Percentiles rank a stretch among this genome's conserved stretches.
These are phyloP conservation scores for Anthophora plumipes DNA, from an alignment of 2,888 invertebrate genomes.

Conservation along the genomic window DNA sequence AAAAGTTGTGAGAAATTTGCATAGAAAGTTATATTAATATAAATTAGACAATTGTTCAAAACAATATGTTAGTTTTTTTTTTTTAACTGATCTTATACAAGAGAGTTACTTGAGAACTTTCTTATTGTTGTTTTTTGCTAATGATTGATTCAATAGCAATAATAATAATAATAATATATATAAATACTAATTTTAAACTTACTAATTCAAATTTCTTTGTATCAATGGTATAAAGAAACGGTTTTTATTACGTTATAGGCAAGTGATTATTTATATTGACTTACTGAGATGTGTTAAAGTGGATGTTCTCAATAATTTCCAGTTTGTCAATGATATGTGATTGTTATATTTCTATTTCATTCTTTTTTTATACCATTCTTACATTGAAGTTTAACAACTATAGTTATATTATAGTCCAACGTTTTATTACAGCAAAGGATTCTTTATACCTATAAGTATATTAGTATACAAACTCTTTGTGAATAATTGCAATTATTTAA, in stretches of 20 bases:
- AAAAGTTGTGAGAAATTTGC: constrained; percentile 20
- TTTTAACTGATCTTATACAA: constrained; percentile 23
- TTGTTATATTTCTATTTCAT: constrained; percentile 57
- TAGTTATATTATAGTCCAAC: constrained; percentile 70
- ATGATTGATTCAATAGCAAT: constrained; percentile 29
- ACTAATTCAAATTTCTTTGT: constrained; percentile 66
- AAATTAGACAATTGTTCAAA: constrained; percentile 17
- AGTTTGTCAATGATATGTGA: constrained; percentile 28
- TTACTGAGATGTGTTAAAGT: constrained; percentile 3
- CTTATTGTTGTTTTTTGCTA: constrained; percentile 28
- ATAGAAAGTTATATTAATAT: constrained; percentile 23
- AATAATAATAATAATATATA: no score
- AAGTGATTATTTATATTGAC: constrained; percentile 38
- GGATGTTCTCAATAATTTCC: background rate
- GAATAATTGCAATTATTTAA: constrained; percentile 13
- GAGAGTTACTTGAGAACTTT: constrained; percentile 19
- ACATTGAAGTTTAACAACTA: constrained; percentile 70
- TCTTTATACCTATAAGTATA: constrained; percentile 33
- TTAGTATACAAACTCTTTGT: background rate
- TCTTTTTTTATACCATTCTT: constrained; percentile 75
- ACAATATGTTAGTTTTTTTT: constrained; percentile 26
- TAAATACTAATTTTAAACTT: constrained; percentile 44
- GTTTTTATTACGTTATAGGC: constrained; percentile 38
- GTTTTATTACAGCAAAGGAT: constrained; percentile 72
- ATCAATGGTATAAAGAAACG: constrained; percentile 69